Conservation (phyloP, 1,140 invertebrate genomes). For the Triops cancriformis region DNA sequence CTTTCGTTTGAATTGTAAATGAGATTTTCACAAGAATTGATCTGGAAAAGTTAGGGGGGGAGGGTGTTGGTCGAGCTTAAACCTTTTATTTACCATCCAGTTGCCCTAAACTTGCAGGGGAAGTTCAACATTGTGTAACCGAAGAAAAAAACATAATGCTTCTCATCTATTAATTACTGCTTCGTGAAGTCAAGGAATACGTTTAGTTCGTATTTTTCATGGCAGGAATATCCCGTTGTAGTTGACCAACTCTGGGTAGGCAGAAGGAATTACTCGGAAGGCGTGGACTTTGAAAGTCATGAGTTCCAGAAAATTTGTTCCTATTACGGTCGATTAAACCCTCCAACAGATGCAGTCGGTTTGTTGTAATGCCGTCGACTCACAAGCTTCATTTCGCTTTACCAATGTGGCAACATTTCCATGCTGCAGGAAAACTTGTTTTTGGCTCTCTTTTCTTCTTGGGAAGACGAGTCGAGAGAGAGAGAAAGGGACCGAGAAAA, state of each 20-base stretch:
- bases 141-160: too few relatives aligned
- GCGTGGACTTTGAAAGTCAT: conserved; percentile 10
- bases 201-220: too few relatives aligned
- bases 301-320: conserved; percentile 14
- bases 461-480: not conserved
- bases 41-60: not conserved
- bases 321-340: conserved; percentile 10
- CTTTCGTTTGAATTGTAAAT: not conserved
- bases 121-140: not conserved
- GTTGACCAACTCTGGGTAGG: too few relatives aligned
- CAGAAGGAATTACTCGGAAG: not conserved
- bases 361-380: conserved; percentile 4
- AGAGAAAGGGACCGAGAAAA: not conserved
- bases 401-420: conserved; percentile 13
- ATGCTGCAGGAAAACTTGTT: not conserved
- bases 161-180: too few relatives aligned
- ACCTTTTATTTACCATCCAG: not conserved
- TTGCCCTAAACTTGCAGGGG: not conserved
- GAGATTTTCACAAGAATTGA: not conserved
- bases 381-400: conserved; percentile 13
- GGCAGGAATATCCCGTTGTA: too few relatives aligned
- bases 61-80: not conserved
- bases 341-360: conserved; percentile 9
- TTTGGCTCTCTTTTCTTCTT: not conserved
- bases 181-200: too few relatives aligned